A percentile compares a stretch with the other conserved stretches of the same genome.
Evolutionary conservation across 2,113 vertebrate genomes (phyloP).

Genomic region (Theristicus caerulescens): DNA sequence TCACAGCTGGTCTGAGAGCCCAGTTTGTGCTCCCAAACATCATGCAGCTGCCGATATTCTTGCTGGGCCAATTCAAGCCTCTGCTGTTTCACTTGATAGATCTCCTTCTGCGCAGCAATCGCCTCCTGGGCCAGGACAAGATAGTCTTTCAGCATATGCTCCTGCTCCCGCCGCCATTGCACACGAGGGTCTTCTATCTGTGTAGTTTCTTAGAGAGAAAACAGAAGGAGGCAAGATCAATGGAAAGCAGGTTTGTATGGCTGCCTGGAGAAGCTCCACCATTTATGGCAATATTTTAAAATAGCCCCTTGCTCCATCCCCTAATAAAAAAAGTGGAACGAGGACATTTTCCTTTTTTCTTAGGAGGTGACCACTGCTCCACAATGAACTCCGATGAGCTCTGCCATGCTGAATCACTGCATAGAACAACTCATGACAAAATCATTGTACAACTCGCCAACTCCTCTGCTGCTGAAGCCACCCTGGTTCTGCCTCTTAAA

Average conservation of each 20-base stretch:
- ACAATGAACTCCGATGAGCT: neutral
- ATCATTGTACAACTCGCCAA: neutral
- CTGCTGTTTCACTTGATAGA: constrained; percentile 97
- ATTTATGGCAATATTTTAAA: neutral
- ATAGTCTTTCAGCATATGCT: constrained; percentile 96
- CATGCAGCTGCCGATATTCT: constrained; percentile 90
- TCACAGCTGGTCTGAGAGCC: constrained; percentile 95
- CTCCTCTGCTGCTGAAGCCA: neutral
- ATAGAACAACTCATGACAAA: neutral
- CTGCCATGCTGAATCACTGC: neutral
- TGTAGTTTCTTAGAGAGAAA: constrained; percentile 81
- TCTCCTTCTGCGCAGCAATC: constrained; percentile 92
- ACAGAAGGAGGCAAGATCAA: neutral
- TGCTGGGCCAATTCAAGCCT: constrained; percentile 92
- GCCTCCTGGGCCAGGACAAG: constrained; percentile 92
- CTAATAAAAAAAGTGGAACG: neutral
- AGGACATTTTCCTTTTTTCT: neutral
- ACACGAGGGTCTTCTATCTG: constrained; percentile 97
- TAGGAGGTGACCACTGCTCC: neutral
- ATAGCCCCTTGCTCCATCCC: neutral
- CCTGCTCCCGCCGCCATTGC: constrained; percentile 95
- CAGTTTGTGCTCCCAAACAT: constrained; percentile 92
- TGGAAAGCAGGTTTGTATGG: neutral
- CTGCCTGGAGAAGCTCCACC: neutral
- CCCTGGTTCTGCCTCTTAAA: neutral